Percentiles rank a stretch among this genome's conserved stretches.
These are phyloP conservation scores for Odontocolon sp. DNA, from an alignment of 2,888 invertebrate genomes.

Conservation along the genomic window DNA sequence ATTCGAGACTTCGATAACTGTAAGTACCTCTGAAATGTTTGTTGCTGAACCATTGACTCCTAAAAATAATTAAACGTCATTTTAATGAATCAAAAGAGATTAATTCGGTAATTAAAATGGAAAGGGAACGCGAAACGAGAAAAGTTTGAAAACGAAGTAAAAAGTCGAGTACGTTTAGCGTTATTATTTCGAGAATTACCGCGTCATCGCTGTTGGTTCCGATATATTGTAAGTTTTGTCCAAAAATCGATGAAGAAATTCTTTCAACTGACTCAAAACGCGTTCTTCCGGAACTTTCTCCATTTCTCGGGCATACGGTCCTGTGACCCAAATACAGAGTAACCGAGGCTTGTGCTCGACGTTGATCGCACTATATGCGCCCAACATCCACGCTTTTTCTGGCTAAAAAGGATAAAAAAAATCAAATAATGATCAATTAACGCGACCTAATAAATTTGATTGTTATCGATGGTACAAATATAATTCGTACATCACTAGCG, in stretches of 20 bases:
- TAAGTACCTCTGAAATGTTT: constrained; percentile 88
- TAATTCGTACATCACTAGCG: constrained; percentile 49
- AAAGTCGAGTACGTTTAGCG: too few species aligned
- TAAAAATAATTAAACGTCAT: constrained; percentile 14
- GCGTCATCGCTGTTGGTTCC: constrained; percentile 81
- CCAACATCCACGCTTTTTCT: constrained; percentile 84
- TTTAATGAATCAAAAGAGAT: constrained; percentile 24
- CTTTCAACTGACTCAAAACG: constrained; percentile 81
- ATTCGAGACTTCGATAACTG: constrained; percentile 83
- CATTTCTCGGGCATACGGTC: constrained; percentile 84
- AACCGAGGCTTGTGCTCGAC: constrained; percentile 84
- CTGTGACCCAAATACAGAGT: constrained; percentile 86
- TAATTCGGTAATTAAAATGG: too few species aligned
- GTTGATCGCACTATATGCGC: constrained; percentile 84
- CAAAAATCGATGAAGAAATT: constrained; percentile 82
- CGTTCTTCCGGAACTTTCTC: constrained; percentile 83
- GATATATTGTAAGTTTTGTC: constrained; percentile 81
- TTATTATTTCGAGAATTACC: constrained; percentile 77
- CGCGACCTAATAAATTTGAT: not conserved
- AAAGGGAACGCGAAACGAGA: too few species aligned
- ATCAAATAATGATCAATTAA: not conserved
- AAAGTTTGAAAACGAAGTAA: too few species aligned
- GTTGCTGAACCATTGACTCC: constrained; percentile 86
- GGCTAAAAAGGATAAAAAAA: constrained; percentile 65
- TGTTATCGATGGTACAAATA: not conserved